Percentiles rank a stretch among this genome's conserved stretches.
Conservation (phyloP, 2,888 invertebrate genomes). For the Miltochrista miniata region DNA sequence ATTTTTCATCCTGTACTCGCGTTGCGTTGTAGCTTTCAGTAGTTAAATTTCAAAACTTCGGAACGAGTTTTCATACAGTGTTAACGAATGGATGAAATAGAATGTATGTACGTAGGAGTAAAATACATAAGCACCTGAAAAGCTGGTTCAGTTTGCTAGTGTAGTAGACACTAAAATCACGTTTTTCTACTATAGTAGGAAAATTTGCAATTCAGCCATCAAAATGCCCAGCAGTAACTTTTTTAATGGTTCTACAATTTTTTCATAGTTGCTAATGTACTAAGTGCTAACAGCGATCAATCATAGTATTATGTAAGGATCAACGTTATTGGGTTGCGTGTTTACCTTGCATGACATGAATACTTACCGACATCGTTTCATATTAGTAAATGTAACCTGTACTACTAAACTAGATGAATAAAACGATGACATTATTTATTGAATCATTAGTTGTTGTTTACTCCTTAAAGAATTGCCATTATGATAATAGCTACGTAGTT, state of each 20-base stretch:
- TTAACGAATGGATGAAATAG: too few relatives aligned
- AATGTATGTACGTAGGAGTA: too few relatives aligned
- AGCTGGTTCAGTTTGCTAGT: too few relatives aligned
- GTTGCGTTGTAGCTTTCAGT: too few relatives aligned
- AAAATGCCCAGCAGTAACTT: conserved; percentile 5
- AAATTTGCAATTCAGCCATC: too few relatives aligned
- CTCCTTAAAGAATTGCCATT: conserved; percentile 12
- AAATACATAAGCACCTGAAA: too few relatives aligned
- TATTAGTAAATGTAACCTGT: conserved; percentile 43
- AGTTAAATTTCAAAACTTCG: too few relatives aligned
- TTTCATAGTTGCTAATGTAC: conserved; percentile 54
- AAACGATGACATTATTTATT: conserved; percentile 33
- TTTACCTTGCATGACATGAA: conserved; percentile 53
- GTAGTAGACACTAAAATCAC: conserved; percentile 21
- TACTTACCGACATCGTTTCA: conserved; percentile 54
- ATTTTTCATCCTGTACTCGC: too few relatives aligned
- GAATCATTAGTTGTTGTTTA: conserved; percentile 31
- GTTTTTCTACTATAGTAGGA: conserved; percentile 10
- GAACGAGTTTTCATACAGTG: too few relatives aligned
- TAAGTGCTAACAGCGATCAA: conserved; percentile 72
- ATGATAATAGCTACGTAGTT: background rate
- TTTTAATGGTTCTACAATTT: conserved; percentile 42
- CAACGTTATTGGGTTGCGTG: conserved; percentile 65
- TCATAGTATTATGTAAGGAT: conserved; percentile 67
- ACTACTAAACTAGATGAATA: conserved; percentile 29